A percentile compares a stretch with the other conserved stretches of the same genome.
Evolutionary conservation across 2,797 vertebrate genomes (phyloP).

Genomic region (Anguilla megastoma): DNA sequence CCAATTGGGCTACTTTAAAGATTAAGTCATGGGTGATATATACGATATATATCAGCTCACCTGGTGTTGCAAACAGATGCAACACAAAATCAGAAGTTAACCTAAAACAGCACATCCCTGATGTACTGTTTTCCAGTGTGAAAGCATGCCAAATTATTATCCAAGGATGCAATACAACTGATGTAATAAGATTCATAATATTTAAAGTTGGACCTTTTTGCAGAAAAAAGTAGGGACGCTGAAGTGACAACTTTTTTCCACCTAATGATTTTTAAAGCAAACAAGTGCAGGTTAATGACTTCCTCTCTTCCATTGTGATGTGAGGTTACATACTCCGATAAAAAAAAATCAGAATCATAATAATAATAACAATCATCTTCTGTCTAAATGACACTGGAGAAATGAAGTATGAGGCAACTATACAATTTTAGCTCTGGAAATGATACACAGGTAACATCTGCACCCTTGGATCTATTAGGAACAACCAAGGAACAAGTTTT

Average conservation of each 20-base stretch:
- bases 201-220: not conserved
- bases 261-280: not conserved
- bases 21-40: not conserved
- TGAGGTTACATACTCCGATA: not conserved
- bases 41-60: not conserved
- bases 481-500: constrained; percentile 16
- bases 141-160: not conserved
- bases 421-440: not conserved
- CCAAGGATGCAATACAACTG: not conserved
- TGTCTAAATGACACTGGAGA: not conserved
- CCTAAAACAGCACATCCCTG: not conserved
- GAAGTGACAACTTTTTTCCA: not conserved
- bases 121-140: not conserved
- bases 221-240: not conserved
- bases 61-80: not conserved
- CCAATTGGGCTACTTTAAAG: not conserved
- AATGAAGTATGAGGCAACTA: not conserved
- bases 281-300: not conserved
- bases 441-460: not conserved
- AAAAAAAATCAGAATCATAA: not conserved
- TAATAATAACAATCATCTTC: too few relatives aligned
- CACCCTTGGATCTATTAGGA: not conserved
- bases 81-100: not conserved
- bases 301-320: not conserved
- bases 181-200: not conserved